Evolutionary conservation across 2,797 vertebrate genomes (phyloP).

Genomic region (Cephalopachus bancanus): DNA sequence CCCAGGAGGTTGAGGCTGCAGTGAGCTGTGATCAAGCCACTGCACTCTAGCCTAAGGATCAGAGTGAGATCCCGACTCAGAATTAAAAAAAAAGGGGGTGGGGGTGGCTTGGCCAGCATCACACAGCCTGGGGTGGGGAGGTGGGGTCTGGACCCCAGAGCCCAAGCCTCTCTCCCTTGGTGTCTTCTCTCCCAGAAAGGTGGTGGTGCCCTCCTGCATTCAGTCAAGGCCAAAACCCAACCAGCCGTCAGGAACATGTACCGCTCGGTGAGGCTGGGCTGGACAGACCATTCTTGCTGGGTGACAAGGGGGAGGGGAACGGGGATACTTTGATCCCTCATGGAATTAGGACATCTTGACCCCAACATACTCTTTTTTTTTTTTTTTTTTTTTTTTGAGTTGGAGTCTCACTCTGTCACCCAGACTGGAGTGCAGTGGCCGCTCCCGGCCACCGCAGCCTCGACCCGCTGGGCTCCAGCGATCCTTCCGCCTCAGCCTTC

Average conservation of each 20-base stretch:
- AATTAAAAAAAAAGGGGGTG: too few relatives aligned
- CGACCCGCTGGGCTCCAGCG: too few relatives aligned
- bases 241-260: slow-evolving; percentile 89
- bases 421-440: too few relatives aligned
- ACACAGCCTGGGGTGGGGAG: neutral
- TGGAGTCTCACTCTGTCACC: too few relatives aligned
- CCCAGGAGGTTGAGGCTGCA: too few relatives aligned
- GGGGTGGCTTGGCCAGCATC: neutral
- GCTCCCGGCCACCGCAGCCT: too few relatives aligned
- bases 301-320: neutral
- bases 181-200: slow-evolving; percentile 90
- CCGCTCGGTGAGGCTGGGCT: slow-evolving; percentile 89
- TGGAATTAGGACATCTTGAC: neutral
- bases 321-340: neutral
- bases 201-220: slow-evolving; percentile 94
- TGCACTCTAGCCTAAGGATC: too few relatives aligned
- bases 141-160: neutral
- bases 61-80: too few relatives aligned
- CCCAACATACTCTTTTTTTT: neutral
- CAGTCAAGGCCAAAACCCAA: slow-evolving; percentile 93
- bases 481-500: too few relatives aligned
- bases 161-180: neutral
- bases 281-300: neutral
- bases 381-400: too few relatives aligned
- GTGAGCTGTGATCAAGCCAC: too few relatives aligned